Evolutionary conservation across 2,888 invertebrate genomes (phyloP).

Genomic region (Spisula subtruncata): DNA sequence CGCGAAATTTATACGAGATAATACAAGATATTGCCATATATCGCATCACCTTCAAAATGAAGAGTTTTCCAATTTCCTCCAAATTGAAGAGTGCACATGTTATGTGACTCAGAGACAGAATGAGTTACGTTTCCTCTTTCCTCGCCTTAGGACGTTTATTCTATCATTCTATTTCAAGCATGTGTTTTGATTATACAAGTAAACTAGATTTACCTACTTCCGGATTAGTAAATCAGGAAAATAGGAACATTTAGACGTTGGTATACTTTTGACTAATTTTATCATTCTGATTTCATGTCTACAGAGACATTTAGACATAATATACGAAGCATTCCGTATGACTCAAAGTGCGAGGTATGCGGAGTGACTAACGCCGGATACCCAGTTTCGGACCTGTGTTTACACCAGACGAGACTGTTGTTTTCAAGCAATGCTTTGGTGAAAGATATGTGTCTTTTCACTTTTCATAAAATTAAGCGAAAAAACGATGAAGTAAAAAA

Average conservation of each 20-base stretch:
- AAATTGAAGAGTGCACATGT: neutral
- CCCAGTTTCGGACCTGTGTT: conserved; percentile 16
- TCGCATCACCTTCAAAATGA: neutral
- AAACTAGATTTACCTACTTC: conserved; percentile 36
- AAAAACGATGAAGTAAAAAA: conserved; percentile 17
- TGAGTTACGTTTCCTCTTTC: conserved; percentile 31
- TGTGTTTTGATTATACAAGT: conserved; percentile 44
- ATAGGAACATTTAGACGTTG: neutral
- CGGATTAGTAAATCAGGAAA: conserved; percentile 34
- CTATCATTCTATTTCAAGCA: conserved; percentile 35
- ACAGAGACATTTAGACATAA: neutral
- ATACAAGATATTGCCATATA: neutral
- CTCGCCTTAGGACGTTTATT: conserved; percentile 44
- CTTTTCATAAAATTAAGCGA: neutral
- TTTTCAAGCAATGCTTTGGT: conserved; percentile 8
- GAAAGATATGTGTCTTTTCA: conserved; percentile 24
- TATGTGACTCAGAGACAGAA: conserved; percentile 27
- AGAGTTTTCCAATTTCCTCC: neutral
- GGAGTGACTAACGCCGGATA: conserved; percentile 22
- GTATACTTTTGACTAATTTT: neutral
- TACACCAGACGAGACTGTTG: neutral
- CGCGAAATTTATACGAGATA: neutral
- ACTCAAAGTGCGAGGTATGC: neutral
- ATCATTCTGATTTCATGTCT: neutral
- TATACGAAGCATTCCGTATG: neutral